A percentile compares a stretch with the other conserved stretches of the same genome.
These are phyloP conservation scores for Poeciliopsis retropinna DNA, from an alignment of 2,113 vertebrate genomes.

Conservation along the genomic window DNA sequence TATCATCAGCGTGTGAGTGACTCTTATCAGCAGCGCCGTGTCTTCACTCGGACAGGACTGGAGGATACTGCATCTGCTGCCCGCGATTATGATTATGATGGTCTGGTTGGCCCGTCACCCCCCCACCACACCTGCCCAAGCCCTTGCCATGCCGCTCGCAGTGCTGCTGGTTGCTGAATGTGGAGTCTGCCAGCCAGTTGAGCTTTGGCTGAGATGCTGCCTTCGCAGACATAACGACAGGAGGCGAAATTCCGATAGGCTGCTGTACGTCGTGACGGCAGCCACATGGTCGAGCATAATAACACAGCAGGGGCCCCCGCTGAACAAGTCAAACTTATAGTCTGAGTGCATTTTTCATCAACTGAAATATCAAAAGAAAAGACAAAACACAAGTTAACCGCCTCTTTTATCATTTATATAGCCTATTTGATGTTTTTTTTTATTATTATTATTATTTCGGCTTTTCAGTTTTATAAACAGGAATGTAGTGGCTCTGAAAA, in stretches of 20 bases:
- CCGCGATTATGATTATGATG: not conserved
- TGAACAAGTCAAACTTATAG: not conserved
- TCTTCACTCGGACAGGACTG: conserved; percentile 22
- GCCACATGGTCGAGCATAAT: conserved; percentile 39
- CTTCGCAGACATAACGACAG: conserved; percentile 22
- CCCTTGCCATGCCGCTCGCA: conserved; percentile 45
- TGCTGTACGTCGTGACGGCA: conserved; percentile 38
- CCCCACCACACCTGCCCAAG: conserved; percentile 46
- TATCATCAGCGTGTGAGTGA: conserved; percentile 21
- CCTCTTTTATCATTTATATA: too few relatives aligned
- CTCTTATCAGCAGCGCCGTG: conserved; percentile 12
- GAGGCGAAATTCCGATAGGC: conserved; percentile 50
- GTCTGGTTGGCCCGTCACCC: conserved; percentile 48
- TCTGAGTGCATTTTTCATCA: not conserved
- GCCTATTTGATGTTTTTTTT: too few relatives aligned
- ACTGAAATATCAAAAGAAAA: not conserved
- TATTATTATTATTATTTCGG: too few relatives aligned
- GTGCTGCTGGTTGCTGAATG: conserved; percentile 36
- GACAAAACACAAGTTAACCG: too few relatives aligned
- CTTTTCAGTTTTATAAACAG: too few relatives aligned
- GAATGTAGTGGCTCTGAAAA: too few relatives aligned
- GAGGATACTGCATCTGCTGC: conserved; percentile 2
- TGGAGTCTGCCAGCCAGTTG: conserved; percentile 35
- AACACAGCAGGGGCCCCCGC: conserved; percentile 4
- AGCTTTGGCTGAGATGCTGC: conserved; percentile 29